phyloP scores from a whole-genome alignment of 2,113 vertebrate genomes.

The Hiodon tergisus region DNA sequence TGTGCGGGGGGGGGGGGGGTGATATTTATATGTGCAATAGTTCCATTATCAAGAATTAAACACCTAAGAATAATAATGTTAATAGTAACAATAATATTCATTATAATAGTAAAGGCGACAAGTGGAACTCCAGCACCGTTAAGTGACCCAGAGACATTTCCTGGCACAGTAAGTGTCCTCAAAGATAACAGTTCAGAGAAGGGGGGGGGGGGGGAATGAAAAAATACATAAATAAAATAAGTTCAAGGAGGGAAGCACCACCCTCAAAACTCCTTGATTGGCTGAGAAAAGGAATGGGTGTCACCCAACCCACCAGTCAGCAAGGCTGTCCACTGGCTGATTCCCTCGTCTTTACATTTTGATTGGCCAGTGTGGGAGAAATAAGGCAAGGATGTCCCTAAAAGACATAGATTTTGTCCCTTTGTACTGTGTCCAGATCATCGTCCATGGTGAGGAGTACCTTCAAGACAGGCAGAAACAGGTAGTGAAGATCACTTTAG shows the following conservation, averaged over 20 bases:
- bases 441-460: conserved; percentile 92
- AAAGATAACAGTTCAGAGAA: conserved; percentile 14
- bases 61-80: conserved; percentile 7
- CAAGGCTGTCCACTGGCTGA: conserved; percentile 12
- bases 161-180: conserved; percentile 51
- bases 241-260: conserved; percentile 15
- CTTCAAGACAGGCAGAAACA: conserved; percentile 45
- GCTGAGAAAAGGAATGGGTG: conserved; percentile 20
- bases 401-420: conserved; percentile 96
- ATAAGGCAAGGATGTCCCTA: conserved; percentile 39
- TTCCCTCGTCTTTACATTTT: background rate
- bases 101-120: conserved; percentile 40
- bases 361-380: conserved; percentile 1
- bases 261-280: conserved; percentile 24
- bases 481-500: background rate
- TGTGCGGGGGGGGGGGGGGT: conserved; percentile 34
- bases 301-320: conserved; percentile 33
- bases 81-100: conserved; percentile 41
- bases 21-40: conserved; percentile 42
- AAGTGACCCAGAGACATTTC: conserved; percentile 18
- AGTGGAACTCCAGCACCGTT: conserved; percentile 37
- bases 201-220: too few relatives aligned
- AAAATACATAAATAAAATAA: too few relatives aligned
- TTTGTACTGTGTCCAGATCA: conserved; percentile 81
- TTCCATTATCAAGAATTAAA: conserved; percentile 1